phyloP scores from a whole-genome alignment of 2,888 invertebrate genomes.

The Fissipunctia ypsillon region DNA sequence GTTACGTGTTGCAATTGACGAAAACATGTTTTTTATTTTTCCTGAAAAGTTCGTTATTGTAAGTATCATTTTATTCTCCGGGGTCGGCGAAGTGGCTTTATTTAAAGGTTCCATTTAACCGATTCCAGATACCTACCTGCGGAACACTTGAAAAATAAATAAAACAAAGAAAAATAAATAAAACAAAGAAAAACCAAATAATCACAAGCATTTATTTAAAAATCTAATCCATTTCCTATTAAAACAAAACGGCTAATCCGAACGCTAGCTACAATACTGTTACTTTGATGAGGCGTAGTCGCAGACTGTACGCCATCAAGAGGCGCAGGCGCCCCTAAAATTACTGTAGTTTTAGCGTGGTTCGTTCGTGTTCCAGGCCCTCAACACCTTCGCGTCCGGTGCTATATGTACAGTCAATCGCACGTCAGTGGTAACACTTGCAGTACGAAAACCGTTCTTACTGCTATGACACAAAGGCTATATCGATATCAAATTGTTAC shows the following conservation, averaged over 20 bases:
- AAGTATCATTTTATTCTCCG: no score
- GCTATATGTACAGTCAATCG: not conserved
- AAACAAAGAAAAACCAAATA: conserved; percentile 34
- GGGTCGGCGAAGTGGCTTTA: no score
- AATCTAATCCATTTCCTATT: not conserved
- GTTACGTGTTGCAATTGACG: no score
- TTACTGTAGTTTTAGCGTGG: not conserved
- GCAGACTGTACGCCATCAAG: not conserved
- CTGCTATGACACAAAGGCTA: no score
- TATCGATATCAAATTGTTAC: not conserved
- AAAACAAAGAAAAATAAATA: conserved; percentile 22
- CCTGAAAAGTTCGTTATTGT: no score
- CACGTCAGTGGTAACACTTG: not conserved
- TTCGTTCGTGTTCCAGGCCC: not conserved
- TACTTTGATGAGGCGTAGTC: conserved; percentile 9
- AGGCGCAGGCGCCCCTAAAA: not conserved
- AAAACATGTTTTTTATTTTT: no score
- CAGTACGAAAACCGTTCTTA: no score
- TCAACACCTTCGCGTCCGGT: no score
- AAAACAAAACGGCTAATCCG: conserved; percentile 23
- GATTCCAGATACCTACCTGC: not conserved
- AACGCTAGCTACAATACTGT: conserved; percentile 36
- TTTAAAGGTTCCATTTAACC: not conserved
- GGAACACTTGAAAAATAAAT: not conserved
- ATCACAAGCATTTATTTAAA: conserved; percentile 34